phyloP scores from a whole-genome alignment of 2,888 invertebrate genomes.

The Dryocosmus kuriphilus region DNA sequence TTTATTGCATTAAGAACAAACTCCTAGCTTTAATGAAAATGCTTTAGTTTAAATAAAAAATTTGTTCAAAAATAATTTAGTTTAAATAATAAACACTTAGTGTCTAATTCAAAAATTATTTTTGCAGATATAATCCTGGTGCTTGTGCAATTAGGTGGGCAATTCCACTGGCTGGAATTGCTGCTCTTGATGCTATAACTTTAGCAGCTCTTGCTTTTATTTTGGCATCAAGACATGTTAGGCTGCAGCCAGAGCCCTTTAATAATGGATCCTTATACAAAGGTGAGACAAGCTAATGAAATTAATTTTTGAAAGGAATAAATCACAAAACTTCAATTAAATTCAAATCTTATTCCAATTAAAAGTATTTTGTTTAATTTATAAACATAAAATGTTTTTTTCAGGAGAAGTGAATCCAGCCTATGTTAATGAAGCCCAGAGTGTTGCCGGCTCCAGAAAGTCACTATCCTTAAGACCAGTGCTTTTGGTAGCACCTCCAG shows the following conservation, averaged over 20 bases:
- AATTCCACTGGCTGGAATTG: slow-evolving; percentile 94
- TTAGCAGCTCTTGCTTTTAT: slow-evolving; percentile 95
- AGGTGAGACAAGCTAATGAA: slow-evolving; percentile 79
- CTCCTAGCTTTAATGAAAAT: too few species aligned
- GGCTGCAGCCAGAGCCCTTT: slow-evolving; percentile 88
- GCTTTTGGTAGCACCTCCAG: slow-evolving; percentile 86
- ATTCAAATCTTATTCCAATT: not conserved
- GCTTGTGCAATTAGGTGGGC: slow-evolving; percentile 96
- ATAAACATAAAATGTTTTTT: slow-evolving; percentile 58
- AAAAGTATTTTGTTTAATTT: not conserved
- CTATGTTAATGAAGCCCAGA: slow-evolving; percentile 91
- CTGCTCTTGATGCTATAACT: slow-evolving; percentile 90
- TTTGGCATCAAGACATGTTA: slow-evolving; percentile 92
- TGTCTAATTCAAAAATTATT: not conserved
- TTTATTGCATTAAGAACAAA: too few species aligned
- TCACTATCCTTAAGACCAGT: slow-evolving; percentile 93
- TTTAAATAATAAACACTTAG: not conserved
- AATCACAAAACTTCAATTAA: not conserved
- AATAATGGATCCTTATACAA: slow-evolving; percentile 84
- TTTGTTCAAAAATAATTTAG: not conserved
- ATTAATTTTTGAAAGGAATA: not conserved
- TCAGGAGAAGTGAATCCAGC: slow-evolving; percentile 93
- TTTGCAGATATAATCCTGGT: slow-evolving; percentile 81
- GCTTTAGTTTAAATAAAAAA: not conserved
- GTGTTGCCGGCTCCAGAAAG: slow-evolving; percentile 91